Evolutionary conservation across 2,888 invertebrate genomes (phyloP).

Genomic region (Aromia moschata): DNA sequence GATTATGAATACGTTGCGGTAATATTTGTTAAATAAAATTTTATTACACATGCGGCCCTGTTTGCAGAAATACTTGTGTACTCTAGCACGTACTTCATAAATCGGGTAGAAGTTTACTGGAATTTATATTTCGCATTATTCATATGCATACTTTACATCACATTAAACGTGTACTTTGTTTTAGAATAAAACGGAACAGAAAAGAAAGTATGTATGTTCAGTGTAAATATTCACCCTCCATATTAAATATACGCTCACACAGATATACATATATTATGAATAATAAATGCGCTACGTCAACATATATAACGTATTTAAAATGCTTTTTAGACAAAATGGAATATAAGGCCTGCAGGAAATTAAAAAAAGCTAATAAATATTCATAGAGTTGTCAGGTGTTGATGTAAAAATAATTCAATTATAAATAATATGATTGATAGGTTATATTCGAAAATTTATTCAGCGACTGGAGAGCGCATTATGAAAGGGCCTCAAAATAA

Average conservation of each 20-base stretch:
- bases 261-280: slow-evolving; percentile 28
- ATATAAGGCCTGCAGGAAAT: slow-evolving; percentile 45
- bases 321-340: slow-evolving; percentile 43
- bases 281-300: slow-evolving; percentile 35
- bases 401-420: slow-evolving; percentile 48
- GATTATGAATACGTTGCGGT: no score
- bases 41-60: no score
- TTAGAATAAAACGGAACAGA: slow-evolving; percentile 5
- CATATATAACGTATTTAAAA: slow-evolving; percentile 38
- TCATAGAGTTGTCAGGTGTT: slow-evolving; percentile 47
- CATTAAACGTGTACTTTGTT: slow-evolving; percentile 11
- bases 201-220: background rate
- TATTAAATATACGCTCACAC: no score
- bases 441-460: slow-evolving; percentile 29
- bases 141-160: slow-evolving; percentile 6
- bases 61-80: no score
- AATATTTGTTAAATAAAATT: no score
- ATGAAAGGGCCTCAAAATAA: slow-evolving; percentile 27
- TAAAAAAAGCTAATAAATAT: slow-evolving; percentile 48
- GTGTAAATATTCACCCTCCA: slow-evolving; percentile 9
- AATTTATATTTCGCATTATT: background rate
- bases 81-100: no score
- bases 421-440: slow-evolving; percentile 45
- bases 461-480: slow-evolving; percentile 23
- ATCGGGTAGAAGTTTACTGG: background rate